Evolutionary conservation across 2,888 invertebrate genomes (phyloP).

Genomic region (Cataglyphis livida): DNA sequence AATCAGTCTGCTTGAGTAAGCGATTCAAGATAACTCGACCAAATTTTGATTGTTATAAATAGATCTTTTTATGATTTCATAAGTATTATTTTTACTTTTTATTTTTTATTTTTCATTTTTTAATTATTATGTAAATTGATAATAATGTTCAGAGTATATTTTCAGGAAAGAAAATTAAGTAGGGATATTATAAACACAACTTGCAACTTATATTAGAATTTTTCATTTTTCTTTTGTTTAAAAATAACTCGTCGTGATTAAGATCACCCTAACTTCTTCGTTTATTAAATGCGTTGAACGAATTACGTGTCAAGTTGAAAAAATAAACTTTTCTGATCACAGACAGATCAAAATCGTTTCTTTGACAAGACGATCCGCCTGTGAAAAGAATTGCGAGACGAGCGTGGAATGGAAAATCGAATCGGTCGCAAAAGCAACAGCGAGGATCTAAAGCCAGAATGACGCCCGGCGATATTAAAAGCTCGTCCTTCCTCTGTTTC

Average conservation of each 20-base stretch:
- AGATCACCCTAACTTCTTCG: neutral
- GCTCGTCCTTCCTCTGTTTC: conserved; percentile 82
- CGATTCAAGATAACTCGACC: neutral
- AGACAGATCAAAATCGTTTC: neutral
- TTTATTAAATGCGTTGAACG: neutral
- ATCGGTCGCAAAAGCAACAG: conserved; percentile 57
- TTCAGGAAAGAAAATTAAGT: neutral
- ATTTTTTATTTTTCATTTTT: neutral
- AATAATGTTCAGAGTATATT: neutral
- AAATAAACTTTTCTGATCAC: neutral
- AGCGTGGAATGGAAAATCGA: conserved; percentile 71
- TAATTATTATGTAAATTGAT: neutral
- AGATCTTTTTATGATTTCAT: neutral
- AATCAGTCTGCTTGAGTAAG: neutral
- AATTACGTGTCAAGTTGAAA: neutral
- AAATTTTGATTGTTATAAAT: neutral
- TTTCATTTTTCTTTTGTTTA: neutral
- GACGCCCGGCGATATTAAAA: conserved; percentile 82
- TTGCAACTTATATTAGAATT: neutral
- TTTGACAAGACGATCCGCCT: conserved; percentile 24
- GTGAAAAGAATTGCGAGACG: conserved; percentile 26
- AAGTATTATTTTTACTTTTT: neutral
- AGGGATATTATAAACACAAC: neutral
- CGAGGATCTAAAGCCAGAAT: conserved; percentile 73
- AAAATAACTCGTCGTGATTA: neutral